Evolutionary conservation across 2,888 invertebrate species (phyloP).

Genomic region (Nemotelus pantherinus): DNA sequence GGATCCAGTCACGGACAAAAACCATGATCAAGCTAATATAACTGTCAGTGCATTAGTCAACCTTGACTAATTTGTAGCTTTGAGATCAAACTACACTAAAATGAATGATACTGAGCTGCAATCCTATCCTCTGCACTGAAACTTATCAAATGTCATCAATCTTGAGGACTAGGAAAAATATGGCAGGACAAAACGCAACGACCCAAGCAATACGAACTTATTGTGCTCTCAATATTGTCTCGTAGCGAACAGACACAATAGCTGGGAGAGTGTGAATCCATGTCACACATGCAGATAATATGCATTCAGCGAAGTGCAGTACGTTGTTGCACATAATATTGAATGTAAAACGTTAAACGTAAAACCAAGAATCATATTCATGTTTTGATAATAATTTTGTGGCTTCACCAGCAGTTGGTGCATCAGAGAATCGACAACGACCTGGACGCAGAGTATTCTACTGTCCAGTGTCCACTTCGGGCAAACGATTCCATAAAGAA

Average conservation of each 20-base stretch:
- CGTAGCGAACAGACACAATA: constrained; percentile 19
- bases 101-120: too few species aligned
- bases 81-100: too few species aligned
- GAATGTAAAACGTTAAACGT: constrained; percentile 28
- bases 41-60: too few species aligned
- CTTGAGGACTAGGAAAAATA: too few species aligned
- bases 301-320: constrained; percentile 39
- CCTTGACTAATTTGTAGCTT: too few species aligned
- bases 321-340: constrained; percentile 27
- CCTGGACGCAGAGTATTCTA: not conserved
- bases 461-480: constrained; percentile 29
- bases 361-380: constrained; percentile 41
- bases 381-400: constrained; percentile 45
- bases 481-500: constrained; percentile 35
- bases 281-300: constrained; percentile 42
- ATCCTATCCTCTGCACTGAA: too few species aligned
- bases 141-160: too few species aligned
- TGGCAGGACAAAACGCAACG: not conserved
- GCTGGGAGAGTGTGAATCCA: constrained; percentile 35
- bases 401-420: constrained; percentile 31
- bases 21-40: too few species aligned
- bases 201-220: not conserved
- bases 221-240: not conserved
- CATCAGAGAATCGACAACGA: constrained; percentile 7
- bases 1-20: too few species aligned